Conservation (phyloP, 37 sponge, comb jelly and placozoan genomes). For the Mnemiopsis leidyi region DNA sequence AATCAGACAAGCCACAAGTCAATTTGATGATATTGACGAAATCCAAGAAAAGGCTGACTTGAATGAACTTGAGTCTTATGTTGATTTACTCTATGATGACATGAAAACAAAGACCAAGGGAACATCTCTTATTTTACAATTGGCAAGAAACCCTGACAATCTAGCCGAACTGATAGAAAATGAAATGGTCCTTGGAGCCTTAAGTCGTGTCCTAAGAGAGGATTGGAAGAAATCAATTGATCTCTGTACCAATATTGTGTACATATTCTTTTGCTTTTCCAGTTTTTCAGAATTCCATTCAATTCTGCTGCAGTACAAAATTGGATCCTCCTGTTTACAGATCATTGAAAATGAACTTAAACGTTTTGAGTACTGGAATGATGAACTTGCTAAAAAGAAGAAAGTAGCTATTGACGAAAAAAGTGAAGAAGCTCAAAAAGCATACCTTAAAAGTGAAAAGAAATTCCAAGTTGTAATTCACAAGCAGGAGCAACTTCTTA, state of each 20-base stretch:
- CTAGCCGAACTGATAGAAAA: constrained; percentile 76
- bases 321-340: constrained; percentile 85
- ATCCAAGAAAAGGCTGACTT: constrained; percentile 75
- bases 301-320: constrained; percentile 78
- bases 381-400: constrained; percentile 74
- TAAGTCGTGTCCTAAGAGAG: constrained; percentile 90
- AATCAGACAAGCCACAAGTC: constrained; percentile 1
- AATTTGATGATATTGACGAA: constrained; percentile 65
- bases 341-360: constrained; percentile 87
- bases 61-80: constrained; percentile 79
- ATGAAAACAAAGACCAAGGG: constrained; percentile 78
- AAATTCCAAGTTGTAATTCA: constrained; percentile 73
- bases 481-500: constrained; percentile 90
- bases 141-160: constrained; percentile 92
- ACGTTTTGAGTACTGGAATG: constrained; percentile 70
- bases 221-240: constrained; percentile 96
- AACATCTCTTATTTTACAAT: constrained; percentile 85
- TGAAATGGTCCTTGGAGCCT: constrained; percentile 82
- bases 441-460: constrained; percentile 80
- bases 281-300: constrained; percentile 89
- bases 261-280: constrained; percentile 95
- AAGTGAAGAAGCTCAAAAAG: constrained; percentile 68
- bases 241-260: constrained; percentile 89
- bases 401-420: constrained; percentile 68
- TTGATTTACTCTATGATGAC: constrained; percentile 88